phyloP scores from a whole-genome alignment of 2,113 vertebrate species.

The Saiga tatarica region DNA sequence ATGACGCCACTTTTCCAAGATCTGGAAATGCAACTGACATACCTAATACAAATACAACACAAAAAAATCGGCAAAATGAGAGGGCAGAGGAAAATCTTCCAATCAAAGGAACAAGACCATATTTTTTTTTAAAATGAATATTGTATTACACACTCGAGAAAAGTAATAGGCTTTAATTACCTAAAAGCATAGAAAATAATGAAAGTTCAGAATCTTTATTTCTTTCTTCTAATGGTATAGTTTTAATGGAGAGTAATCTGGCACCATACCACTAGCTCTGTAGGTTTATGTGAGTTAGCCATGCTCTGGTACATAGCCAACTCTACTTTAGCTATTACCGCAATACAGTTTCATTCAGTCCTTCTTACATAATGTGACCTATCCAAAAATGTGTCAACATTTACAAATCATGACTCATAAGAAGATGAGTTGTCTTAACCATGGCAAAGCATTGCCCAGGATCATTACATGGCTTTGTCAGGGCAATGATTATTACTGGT shows the following conservation, averaged over 20 bases:
- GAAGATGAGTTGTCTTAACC: not conserved
- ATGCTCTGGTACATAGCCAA: not conserved
- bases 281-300: not conserved
- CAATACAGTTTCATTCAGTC: not conserved
- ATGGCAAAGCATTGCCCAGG: not conserved
- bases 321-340: not conserved
- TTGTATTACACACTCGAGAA: not conserved
- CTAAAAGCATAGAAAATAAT: not conserved
- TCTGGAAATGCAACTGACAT: not conserved
- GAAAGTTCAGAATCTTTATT: not conserved
- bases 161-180: not conserved
- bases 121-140: not conserved
- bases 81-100: not conserved
- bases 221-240: not conserved
- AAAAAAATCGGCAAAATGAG: not conserved
- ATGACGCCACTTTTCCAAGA: not conserved
- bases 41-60: not conserved
- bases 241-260: not conserved
- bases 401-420: conserved; percentile 35
- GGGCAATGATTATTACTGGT: not conserved
- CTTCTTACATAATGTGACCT: conserved; percentile 7
- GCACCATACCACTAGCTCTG: not conserved
- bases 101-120: not conserved
- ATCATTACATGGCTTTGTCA: not conserved
- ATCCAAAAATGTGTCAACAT: not conserved